phyloP scores from a whole-genome alignment of 2,113 vertebrate genomes.

The Datnioides undecimradiatus region DNA sequence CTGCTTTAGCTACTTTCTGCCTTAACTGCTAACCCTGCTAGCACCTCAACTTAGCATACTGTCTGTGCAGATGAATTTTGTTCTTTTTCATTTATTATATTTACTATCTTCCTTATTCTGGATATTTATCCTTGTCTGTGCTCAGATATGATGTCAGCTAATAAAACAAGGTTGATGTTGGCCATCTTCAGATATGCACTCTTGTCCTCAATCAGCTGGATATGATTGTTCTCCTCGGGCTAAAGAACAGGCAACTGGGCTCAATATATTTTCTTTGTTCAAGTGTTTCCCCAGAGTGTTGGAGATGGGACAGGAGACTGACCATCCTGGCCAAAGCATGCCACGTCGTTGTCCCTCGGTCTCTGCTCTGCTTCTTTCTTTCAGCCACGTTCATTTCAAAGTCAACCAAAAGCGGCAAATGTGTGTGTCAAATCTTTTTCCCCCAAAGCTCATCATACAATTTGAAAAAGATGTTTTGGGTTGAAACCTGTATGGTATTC shows the following conservation, averaged over 20 bases:
- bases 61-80: background rate
- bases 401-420: slow-evolving; percentile 14
- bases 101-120: background rate
- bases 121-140: background rate
- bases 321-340: slow-evolving; percentile 33
- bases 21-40: background rate
- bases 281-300: slow-evolving; percentile 51
- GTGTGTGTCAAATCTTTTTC: background rate
- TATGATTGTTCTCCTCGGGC: slow-evolving; percentile 68
- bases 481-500: background rate
- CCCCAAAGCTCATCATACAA: background rate
- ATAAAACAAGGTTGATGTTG: slow-evolving; percentile 26
- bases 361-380: slow-evolving; percentile 11
- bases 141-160: background rate
- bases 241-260: slow-evolving; percentile 41
- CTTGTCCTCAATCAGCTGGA: slow-evolving; percentile 66
- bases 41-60: background rate
- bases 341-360: background rate
- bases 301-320: slow-evolving; percentile 32
- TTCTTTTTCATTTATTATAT: background rate
- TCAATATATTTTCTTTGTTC: slow-evolving; percentile 61
- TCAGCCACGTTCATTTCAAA: slow-evolving; percentile 36
- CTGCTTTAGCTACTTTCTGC: background rate
- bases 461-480: background rate
- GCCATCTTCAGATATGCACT: slow-evolving; percentile 58